phyloP scores from a whole-genome alignment of 2,888 invertebrate species.

The Calephelis perditalis region DNA sequence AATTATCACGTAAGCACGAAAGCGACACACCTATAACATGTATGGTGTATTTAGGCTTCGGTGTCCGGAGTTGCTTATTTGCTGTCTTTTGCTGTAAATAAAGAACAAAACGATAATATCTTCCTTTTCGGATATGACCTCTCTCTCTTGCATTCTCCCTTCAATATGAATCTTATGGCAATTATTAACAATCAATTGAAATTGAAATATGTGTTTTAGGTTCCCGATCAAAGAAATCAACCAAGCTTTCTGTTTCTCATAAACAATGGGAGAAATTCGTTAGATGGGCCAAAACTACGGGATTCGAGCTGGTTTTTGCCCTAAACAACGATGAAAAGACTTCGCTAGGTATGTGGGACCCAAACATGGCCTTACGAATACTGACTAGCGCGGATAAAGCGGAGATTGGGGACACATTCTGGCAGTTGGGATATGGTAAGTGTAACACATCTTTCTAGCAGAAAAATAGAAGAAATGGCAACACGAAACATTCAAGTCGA shows the following conservation, averaged over 20 bases:
- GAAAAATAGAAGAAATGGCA: too few relatives aligned
- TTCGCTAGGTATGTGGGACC: slow-evolving; percentile 80
- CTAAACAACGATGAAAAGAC: slow-evolving; percentile 78
- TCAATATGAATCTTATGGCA: too few relatives aligned
- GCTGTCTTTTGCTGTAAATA: too few relatives aligned
- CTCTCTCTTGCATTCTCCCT: too few relatives aligned
- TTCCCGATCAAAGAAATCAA: not conserved
- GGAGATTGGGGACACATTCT: slow-evolving; percentile 80
- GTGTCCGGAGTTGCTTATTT: too few relatives aligned
- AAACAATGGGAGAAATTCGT: slow-evolving; percentile 56
- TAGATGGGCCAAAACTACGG: slow-evolving; percentile 73
- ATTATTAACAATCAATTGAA: not conserved
- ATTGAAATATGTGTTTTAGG: slow-evolving; percentile 26
- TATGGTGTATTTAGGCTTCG: too few relatives aligned
- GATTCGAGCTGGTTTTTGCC: slow-evolving; percentile 83
- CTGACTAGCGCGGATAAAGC: slow-evolving; percentile 83
- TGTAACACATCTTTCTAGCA: slow-evolving; percentile 6
- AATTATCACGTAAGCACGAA: slow-evolving; percentile 3
- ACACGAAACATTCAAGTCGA: too few relatives aligned
- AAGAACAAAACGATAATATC: too few relatives aligned
- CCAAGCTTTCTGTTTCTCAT: slow-evolving; percentile 38
- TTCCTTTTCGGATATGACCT: too few relatives aligned
- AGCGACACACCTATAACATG: too few relatives aligned
- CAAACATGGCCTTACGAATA: slow-evolving; percentile 81
- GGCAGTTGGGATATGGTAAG: slow-evolving; percentile 87